Conservation (phyloP, 1,140 invertebrate genomes). For the Bombus polaris region DNA sequence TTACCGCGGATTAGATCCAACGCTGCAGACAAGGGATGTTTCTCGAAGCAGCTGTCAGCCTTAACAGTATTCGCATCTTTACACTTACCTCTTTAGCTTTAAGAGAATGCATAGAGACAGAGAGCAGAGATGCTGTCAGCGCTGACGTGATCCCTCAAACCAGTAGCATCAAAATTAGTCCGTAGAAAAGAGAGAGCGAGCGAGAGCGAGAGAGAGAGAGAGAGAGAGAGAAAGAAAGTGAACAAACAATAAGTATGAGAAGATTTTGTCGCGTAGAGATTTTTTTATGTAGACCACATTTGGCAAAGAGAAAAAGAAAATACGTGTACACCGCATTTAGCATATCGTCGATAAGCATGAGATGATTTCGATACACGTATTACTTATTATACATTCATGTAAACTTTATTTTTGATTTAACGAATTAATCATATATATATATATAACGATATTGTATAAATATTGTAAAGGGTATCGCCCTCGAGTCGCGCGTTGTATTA, state of each 20-base stretch:
- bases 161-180: constrained; percentile 27
- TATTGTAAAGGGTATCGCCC: constrained; percentile 34
- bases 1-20: not conserved
- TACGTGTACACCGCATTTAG: constrained; percentile 2
- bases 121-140: constrained; percentile 8
- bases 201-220: not conserved
- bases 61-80: constrained; percentile 48
- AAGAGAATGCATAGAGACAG: constrained; percentile 28
- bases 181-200: not conserved
- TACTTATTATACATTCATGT: constrained; percentile 43
- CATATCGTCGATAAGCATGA: constrained; percentile 53
- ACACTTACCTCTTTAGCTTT: constrained; percentile 52
- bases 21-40: constrained; percentile 10
- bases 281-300: constrained; percentile 20
- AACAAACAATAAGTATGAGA: not conserved
- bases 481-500: constrained; percentile 30
- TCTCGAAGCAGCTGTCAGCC: constrained; percentile 36
- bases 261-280: not conserved
- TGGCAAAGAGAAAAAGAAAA: not conserved
- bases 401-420: constrained; percentile 7
- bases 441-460: constrained; percentile 16
- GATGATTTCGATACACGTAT: constrained; percentile 58
- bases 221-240: not conserved
- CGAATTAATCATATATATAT: constrained; percentile 14
- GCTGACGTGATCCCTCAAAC: constrained; percentile 14